phyloP scores from a whole-genome alignment of 2,888 invertebrate genomes.

The Raillietiella orientalis region DNA sequence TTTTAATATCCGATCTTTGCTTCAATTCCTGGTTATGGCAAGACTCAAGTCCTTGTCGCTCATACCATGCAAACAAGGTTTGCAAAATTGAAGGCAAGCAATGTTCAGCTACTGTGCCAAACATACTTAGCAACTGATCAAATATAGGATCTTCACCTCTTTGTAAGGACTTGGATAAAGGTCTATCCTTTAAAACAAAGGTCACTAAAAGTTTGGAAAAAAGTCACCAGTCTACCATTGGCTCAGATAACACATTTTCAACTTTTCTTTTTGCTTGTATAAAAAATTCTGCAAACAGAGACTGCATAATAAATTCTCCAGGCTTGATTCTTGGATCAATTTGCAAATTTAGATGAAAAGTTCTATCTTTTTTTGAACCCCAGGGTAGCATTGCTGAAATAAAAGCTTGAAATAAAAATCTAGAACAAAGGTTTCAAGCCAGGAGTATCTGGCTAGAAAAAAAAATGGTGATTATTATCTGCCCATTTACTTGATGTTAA shows the following conservation, averaged over 20 bases:
- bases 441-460: too few relatives aligned
- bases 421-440: too few relatives aligned
- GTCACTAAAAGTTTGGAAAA: conserved; percentile 2
- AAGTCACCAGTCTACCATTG: conserved; percentile 22
- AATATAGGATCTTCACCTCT: conserved; percentile 82
- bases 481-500: too few relatives aligned
- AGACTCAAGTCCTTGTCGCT: conserved; percentile 10
- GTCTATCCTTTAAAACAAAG: conserved; percentile 33
- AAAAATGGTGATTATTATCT: too few relatives aligned
- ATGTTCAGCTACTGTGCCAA: conserved; percentile 85
- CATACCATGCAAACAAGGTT: conserved; percentile 83
- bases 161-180: conserved; percentile 76
- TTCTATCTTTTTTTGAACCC: conserved; percentile 43
- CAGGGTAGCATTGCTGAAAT: too few relatives aligned
- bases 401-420: too few relatives aligned
- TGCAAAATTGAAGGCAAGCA: conserved; percentile 75
- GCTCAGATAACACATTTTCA: conserved; percentile 71
- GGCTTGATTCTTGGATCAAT: conserved; percentile 21
- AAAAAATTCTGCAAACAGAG: conserved; percentile 80
- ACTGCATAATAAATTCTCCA: conserved; percentile 85
- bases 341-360: conserved; percentile 14
- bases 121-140: conserved; percentile 65
- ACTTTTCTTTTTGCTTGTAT: conserved; percentile 80
- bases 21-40: conserved; percentile 17
- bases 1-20: conserved; percentile 22